Evolutionary conservation across 2,113 vertebrate genomes (phyloP), one percentile per base, ranked within the genome.

Genomic region (Probosciger aterrimus): DNA sequence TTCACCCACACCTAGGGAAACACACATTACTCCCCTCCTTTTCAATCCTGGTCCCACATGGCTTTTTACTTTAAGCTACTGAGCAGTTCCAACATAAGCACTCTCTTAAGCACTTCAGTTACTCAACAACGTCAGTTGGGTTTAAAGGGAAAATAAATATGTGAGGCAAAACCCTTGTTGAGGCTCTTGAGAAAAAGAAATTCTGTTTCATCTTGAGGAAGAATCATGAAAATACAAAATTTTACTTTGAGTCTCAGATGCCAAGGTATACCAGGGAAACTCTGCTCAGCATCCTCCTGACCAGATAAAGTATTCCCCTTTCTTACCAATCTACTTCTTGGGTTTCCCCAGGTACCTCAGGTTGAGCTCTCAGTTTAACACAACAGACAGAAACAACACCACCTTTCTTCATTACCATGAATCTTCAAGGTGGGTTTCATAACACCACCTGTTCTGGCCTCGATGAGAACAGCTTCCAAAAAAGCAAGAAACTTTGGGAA

Each of bases 311-410:
- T 8, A 71, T n/a, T 76, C 71, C 47, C 5, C 6, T 55, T 83
- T 39, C 57, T 59, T 93, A 10, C 39, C 35, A 11, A 3, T 82
- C 35, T 63, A 6, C 18, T 68, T 53, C 35, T 86, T 52, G 18
- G 19, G 28, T 47, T 7, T 73, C 35, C 18, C 28, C 25, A 75
- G 16, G 17, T 50, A 37, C 7, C 16, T 43, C 47, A 23, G 15
- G n/a, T 46, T 59, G 25, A 35, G 33, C 7, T 62, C 41, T 62
- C 37, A 49, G 27, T 41, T 92, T 20, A 83, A 83, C 19, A 75
- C 23, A 53, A 68, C 14, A 55, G 65, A 62, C 11, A 52, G 22
- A 81, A 80, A 65, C 1, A 1, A 53, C 2, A 0, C 46, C 0
- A 0, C 23, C 24, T 6, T 69, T 20, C 59, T 80, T 81, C 39